Conservation (phyloP, 2,113 vertebrate species). For the Hydropotes inermis region DNA sequence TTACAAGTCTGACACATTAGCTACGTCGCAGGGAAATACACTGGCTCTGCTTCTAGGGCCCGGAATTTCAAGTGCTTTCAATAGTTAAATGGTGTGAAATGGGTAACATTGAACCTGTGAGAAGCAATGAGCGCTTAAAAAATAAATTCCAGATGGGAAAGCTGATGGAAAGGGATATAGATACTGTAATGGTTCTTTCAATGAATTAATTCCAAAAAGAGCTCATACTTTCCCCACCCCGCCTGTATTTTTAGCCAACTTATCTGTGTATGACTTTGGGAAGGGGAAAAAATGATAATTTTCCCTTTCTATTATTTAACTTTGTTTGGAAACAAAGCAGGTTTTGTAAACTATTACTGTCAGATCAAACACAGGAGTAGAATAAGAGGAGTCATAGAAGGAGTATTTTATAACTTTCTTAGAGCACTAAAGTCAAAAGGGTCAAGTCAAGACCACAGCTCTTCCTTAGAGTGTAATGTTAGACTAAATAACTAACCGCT, state of each 20-base stretch:
- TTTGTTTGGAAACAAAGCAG: conserved; percentile 28
- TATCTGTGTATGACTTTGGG: conserved; percentile 44
- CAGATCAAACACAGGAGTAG: conserved; percentile 63
- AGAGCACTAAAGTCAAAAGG: conserved; percentile 10
- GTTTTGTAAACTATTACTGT: conserved; percentile 55
- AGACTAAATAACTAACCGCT: background rate
- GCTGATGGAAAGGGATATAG: conserved; percentile 76
- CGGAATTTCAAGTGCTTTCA: conserved; percentile 87
- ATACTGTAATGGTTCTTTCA: conserved; percentile 72
- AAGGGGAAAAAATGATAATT: background rate
- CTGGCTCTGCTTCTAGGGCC: conserved; percentile 82
- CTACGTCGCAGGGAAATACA: conserved; percentile 85
- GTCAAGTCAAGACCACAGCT: conserved; percentile 47
- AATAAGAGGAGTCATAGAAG: conserved; percentile 45
- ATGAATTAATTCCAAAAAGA: conserved; percentile 66
- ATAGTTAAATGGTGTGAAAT: conserved; percentile 83
- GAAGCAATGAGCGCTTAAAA: conserved; percentile 82
- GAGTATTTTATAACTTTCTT: conserved; percentile 66
- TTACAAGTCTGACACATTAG: conserved; percentile 98
- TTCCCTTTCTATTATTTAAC: conserved; percentile 60
- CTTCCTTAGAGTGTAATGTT: conserved; percentile 8
- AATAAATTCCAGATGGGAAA: conserved; percentile 93
- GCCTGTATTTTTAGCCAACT: conserved; percentile 19
- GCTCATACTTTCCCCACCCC: too few relatives aligned
- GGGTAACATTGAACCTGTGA: conserved; percentile 83